Percentiles rank a stretch among this genome's conserved stretches.
Conservation (phyloP, 2,888 invertebrate species). For the Scaeva pyrastri region DNA sequence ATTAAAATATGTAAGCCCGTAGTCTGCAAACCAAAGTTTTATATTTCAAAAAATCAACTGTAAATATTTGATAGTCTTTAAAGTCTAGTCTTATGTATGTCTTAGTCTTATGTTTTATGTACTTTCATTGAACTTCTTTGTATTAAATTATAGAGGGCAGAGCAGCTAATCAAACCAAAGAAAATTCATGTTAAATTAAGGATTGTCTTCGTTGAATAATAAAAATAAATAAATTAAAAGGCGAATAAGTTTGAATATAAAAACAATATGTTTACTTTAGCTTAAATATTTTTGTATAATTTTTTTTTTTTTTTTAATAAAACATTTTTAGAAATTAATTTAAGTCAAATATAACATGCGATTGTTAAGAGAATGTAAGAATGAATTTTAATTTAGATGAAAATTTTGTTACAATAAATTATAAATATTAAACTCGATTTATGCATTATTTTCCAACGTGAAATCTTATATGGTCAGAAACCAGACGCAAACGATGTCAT, state of each 20-base stretch:
- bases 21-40: constrained; percentile 70
- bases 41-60: constrained; percentile 26
- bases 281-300: constrained; percentile 17
- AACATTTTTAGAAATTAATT: constrained; percentile 30
- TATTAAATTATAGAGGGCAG: constrained; percentile 54
- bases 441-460: neutral
- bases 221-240: constrained; percentile 30
- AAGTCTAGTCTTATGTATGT: constrained; percentile 63
- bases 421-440: constrained; percentile 11
- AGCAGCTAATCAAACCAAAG: constrained; percentile 73
- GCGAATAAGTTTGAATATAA: constrained; percentile 19
- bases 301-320: constrained; percentile 36
- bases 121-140: constrained; percentile 14
- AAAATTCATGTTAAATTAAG: constrained; percentile 30
- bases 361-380: constrained; percentile 57
- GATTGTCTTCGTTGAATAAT: constrained; percentile 47
- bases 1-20: constrained; percentile 16
- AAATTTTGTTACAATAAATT: constrained; percentile 47
- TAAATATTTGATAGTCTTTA: constrained; percentile 27
- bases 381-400: constrained; percentile 33
- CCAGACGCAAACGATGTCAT: too few relatives aligned
- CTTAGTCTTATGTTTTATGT: constrained; percentile 21
- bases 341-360: constrained; percentile 26
- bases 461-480: too few relatives aligned
- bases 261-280: neutral